Percentiles rank a stretch among this genome's conserved stretches.
These are phyloP conservation scores for Percopsis omiscomaycus DNA, from an alignment of 2,797 vertebrate species.

Conservation along the genomic window DNA sequence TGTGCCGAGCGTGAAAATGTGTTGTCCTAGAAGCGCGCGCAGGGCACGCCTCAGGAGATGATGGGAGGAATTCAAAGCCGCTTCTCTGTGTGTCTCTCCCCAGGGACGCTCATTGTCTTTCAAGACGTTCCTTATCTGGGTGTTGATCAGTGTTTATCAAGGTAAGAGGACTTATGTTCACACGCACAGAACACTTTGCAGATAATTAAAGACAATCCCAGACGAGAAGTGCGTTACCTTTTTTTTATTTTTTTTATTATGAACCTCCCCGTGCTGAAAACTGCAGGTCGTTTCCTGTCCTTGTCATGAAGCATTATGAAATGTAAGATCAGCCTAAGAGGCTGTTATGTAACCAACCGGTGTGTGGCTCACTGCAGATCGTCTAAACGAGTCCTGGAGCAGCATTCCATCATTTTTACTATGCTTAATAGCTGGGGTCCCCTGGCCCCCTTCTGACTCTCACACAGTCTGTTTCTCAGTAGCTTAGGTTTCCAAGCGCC, in stretches of 20 bases:
- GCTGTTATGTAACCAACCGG: background rate
- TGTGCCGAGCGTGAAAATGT: too few relatives aligned
- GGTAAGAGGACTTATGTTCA: conserved; percentile 71
- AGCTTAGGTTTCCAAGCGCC: conserved; percentile 68
- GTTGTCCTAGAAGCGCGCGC: too few relatives aligned
- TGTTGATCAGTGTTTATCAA: conserved; percentile 97
- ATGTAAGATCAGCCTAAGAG: background rate
- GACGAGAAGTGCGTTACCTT: background rate
- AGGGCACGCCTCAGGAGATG: too few relatives aligned
- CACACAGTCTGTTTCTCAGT: conserved; percentile 62
- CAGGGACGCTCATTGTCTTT: conserved; percentile 96
- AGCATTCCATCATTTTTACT: conserved; percentile 42
- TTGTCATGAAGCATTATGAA: background rate
- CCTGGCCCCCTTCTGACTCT: conserved; percentile 35
- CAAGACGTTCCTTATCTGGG: conserved; percentile 98
- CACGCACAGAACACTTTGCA: background rate
- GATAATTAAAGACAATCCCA: background rate
- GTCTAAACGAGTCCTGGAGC: conserved; percentile 29
- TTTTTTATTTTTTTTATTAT: too few relatives aligned
- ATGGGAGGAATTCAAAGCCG: background rate
- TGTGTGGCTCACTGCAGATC: conserved; percentile 2
- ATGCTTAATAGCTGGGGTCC: conserved; percentile 26
- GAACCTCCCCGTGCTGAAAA: background rate
- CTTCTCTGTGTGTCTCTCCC: conserved; percentile 48
- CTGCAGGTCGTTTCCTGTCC: background rate